Evolutionary conservation across 2,888 invertebrate genomes (phyloP).

Genomic region (Isoperla grammatica): DNA sequence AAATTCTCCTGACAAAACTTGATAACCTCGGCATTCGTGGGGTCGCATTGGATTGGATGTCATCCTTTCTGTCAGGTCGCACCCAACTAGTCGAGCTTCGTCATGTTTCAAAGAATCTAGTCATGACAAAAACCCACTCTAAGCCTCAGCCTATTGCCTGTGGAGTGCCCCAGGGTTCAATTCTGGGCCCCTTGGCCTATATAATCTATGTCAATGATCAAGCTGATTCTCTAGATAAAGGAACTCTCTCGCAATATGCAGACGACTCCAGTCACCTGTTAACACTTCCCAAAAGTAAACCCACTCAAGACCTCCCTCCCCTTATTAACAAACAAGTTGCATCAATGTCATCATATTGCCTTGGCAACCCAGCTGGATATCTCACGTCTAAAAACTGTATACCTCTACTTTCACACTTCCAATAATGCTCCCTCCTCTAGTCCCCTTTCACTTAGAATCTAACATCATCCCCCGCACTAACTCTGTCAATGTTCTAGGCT

Average conservation of each 20-base stretch:
- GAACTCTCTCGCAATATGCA: neutral
- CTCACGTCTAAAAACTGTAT: too few species aligned
- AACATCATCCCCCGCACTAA: too few species aligned
- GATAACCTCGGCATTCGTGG: conserved; percentile 16
- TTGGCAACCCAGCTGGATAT: neutral
- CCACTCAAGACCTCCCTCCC: neutral
- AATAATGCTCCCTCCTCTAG: too few species aligned
- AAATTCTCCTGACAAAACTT: too few species aligned
- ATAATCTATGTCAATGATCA: neutral
- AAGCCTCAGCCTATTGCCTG: neutral
- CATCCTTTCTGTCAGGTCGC: conserved; percentile 15
- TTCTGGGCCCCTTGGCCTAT: neutral
- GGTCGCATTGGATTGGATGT: conserved; percentile 3
- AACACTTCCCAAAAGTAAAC: neutral
- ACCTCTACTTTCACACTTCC: too few species aligned
- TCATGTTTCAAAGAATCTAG: too few species aligned
- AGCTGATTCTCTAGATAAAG: too few species aligned
- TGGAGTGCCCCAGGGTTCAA: neutral
- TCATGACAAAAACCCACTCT: too few species aligned
- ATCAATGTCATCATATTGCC: neutral
- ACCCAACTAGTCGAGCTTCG: conserved; percentile 1
- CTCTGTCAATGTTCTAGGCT: too few species aligned
- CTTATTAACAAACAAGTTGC: too few species aligned
- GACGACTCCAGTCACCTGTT: neutral
- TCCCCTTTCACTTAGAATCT: too few species aligned